These are phyloP conservation scores for Protodeltote pygarga DNA, from an alignment of 2,888 invertebrate genomes.

Conservation along the genomic window DNA sequence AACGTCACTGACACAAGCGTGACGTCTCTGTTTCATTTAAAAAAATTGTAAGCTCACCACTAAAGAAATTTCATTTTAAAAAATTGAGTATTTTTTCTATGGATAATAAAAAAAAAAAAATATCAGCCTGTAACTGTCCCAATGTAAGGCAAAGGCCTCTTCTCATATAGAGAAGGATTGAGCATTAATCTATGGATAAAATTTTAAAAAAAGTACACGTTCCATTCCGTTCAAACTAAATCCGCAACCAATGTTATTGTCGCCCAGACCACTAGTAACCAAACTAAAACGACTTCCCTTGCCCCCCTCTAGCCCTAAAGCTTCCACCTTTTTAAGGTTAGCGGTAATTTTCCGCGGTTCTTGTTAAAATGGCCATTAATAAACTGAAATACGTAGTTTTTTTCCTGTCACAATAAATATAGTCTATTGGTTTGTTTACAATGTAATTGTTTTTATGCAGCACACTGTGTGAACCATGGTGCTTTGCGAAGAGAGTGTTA, in stretches of 20 bases:
- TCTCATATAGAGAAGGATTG: no score
- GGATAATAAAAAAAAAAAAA: no score
- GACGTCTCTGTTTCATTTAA: no score
- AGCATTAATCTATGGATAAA: no score
- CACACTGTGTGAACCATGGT: conserved; percentile 35
- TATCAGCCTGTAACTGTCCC: no score
- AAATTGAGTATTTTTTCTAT: no score
- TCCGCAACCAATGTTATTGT: conserved; percentile 60
- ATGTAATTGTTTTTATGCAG: conserved; percentile 31
- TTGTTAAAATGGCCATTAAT: conserved; percentile 34
- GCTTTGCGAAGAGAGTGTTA: neutral
- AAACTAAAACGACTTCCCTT: conserved; percentile 43
- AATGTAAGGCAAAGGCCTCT: no score
- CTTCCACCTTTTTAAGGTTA: conserved; percentile 18
- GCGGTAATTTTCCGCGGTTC: conserved; percentile 37
- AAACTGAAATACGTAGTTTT: conserved; percentile 46
- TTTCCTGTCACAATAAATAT: conserved; percentile 46
- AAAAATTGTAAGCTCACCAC: no score
- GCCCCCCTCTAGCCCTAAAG: conserved; percentile 30
- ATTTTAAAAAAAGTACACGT: neutral
- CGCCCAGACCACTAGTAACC: conserved; percentile 52
- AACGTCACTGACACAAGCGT: no score
- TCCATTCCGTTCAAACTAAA: conserved; percentile 46
- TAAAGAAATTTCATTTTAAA: no score
- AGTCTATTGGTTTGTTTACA: conserved; percentile 52